Percentiles rank a stretch among this genome's conserved stretches.
phyloP scores from a whole-genome alignment of 2,797 vertebrate genomes.

The Cynopterus sphinx region DNA sequence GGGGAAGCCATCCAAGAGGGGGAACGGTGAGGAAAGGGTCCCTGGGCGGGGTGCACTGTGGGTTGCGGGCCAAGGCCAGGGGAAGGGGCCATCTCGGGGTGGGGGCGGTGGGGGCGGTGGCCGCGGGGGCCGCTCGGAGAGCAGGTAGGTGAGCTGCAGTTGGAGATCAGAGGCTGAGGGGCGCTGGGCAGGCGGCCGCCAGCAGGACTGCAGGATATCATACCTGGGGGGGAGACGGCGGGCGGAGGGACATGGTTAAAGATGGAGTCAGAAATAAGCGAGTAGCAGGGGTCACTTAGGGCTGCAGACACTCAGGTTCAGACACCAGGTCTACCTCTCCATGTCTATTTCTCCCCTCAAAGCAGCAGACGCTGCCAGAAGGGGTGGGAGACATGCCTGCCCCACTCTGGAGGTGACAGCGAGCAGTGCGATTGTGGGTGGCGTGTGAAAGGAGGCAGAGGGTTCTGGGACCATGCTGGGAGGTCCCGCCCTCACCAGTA shows the following conservation, averaged over 20 bases:
- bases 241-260: neutral
- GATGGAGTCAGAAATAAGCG: neutral
- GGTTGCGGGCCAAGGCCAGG: slow-evolving; percentile 92
- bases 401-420: neutral
- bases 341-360: neutral
- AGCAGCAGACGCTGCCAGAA: neutral
- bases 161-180: slow-evolving; percentile 93
- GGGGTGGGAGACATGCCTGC: neutral
- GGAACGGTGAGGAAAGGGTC: slow-evolving; percentile 90
- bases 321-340: neutral
- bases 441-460: fast-evolving
- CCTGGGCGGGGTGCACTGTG: slow-evolving; percentile 84
- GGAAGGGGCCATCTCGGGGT: slow-evolving; percentile 76
- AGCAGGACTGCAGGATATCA: slow-evolving; percentile 96
- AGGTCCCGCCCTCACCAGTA: slow-evolving; percentile 89
- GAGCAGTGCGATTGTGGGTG: neutral
- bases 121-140: slow-evolving; percentile 86
- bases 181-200: slow-evolving; percentile 92
- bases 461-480: neutral
- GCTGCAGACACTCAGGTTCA: neutral
- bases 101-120: slow-evolving; percentile 91
- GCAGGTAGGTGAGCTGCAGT: slow-evolving; percentile 93
- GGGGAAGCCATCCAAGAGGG: slow-evolving; percentile 89
- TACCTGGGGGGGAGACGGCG: slow-evolving; percentile 86
- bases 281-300: neutral